Base-by-base conservation (phyloP, 2,113 vertebrate species). In the Sardina pilchardus region DNA sequence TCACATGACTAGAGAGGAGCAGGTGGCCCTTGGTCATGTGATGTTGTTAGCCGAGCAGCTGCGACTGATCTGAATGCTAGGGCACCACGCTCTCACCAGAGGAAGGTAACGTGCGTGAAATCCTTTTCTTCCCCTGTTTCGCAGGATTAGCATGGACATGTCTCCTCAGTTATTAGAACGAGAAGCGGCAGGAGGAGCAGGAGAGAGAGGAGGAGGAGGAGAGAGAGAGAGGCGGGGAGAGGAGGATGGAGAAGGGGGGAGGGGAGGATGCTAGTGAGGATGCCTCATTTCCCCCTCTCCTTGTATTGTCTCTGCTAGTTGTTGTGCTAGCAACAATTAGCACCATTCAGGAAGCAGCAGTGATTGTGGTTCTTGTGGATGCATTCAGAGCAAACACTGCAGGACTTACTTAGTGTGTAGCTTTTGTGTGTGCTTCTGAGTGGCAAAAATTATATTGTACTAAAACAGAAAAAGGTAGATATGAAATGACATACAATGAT, bases 11-110 rank as follows among this genome's bases (percentile, higher is more conserved):
- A 84, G 84, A 84, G n/a, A 47, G 85, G 87, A 92, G 92, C 93
- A 95, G 93, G 90, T 93, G 93, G 91, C 85, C 71, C 26, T 19
- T 86, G 88, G 88, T 95, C 95, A 95, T 89, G 90, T 95, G 94
- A 95, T 92, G 90, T 90, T 92, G 87, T 93, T 91, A 93, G 91
- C 87, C 56, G 90, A 93, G 93, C 91, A 91, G 89, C 85, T 92
- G 75, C 90, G 89, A 90, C 90, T 91, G 86, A 90, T 86, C 89
- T 92, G 92, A 93, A 89, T 87, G 88, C 91, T 94, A 93, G 88
- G 89, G 90, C 89, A 78, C 86, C 92, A 83, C 88, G 91, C 90
- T 86, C 84, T 89, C 85, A 91, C 91, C 88, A 50, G 47, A 88
- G 71, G 89, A 94, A 93, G 94, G 94, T 95, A 95, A 94, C 90